Percentiles rank a stretch among this genome's conserved stretches.
phyloP scores from a whole-genome alignment of 2,888 invertebrate species.

The Eristalis pertinax region DNA sequence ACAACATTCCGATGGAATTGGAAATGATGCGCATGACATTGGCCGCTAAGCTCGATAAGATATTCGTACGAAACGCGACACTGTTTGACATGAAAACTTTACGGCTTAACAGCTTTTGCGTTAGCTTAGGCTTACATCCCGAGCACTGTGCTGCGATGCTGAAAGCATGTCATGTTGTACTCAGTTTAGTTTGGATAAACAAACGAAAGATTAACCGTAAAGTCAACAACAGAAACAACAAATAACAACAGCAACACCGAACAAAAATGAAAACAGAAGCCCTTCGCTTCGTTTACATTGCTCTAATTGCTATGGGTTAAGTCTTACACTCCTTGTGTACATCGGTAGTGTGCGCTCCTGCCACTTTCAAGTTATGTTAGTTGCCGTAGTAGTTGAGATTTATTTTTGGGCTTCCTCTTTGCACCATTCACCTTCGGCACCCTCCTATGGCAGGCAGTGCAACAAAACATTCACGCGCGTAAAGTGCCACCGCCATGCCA shows the following conservation, averaged over 20 bases:
- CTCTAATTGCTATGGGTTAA: conserved; percentile 65
- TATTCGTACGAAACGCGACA: conserved; percentile 47
- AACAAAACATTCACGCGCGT: conserved; percentile 50
- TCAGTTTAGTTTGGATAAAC: conserved; percentile 27
- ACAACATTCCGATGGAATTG: conserved; percentile 12
- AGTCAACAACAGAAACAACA: conserved; percentile 24
- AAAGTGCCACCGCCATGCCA: conserved; percentile 22
- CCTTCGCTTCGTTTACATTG: conserved; percentile 45
- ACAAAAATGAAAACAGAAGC: conserved; percentile 16
- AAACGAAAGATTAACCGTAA: conserved; percentile 29
- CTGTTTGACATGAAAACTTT: conserved; percentile 49
- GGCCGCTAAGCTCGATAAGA: conserved; percentile 51
- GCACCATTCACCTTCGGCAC: conserved; percentile 58
- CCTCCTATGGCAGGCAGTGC: conserved; percentile 54
- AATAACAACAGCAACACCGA: conserved; percentile 5
- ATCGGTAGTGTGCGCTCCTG: conserved; percentile 28
- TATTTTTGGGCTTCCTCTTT: conserved; percentile 55
- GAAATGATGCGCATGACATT: conserved; percentile 62
- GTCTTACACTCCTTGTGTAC: conserved; percentile 39
- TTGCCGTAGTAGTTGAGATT: conserved; percentile 25
- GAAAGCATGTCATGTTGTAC: conserved; percentile 8
- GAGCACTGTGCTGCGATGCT: not conserved
- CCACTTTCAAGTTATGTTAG: conserved; percentile 31
- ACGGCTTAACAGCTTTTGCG: conserved; percentile 68
- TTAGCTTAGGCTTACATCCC: conserved; percentile 61